A percentile compares a stretch with the other conserved stretches of the same genome.
Evolutionary conservation across 1,140 invertebrate genomes (phyloP).

Genomic region (Akabosia matsudoensis): DNA sequence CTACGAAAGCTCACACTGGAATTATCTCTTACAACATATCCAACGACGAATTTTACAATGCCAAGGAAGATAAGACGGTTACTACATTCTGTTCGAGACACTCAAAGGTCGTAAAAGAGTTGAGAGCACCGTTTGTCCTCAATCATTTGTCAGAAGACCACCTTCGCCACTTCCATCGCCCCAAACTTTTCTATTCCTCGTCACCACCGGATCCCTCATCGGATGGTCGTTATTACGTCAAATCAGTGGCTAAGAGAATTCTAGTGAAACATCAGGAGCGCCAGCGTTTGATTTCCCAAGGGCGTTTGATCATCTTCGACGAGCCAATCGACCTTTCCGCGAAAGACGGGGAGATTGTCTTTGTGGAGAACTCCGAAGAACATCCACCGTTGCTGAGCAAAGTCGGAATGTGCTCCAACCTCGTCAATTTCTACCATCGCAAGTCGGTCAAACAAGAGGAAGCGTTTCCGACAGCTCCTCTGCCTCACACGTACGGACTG

Average conservation of each 20-base stretch:
- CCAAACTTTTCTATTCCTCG: conserved; percentile 77
- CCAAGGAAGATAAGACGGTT: conserved; percentile 62
- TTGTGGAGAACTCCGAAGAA: conserved; percentile 65
- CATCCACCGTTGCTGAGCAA: conserved; percentile 62
- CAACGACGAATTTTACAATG: conserved; percentile 94
- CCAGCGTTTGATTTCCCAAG: neutral
- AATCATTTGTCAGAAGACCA: conserved; percentile 80
- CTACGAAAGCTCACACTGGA: too few species aligned
- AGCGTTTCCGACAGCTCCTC: conserved; percentile 42
- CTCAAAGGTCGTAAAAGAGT: conserved; percentile 91
- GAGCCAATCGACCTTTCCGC: conserved; percentile 62
- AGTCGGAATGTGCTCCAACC: conserved; percentile 66
- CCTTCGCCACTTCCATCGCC: conserved; percentile 88
- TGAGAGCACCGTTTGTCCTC: conserved; percentile 91
- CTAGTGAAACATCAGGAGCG: neutral
- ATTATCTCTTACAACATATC: conserved; percentile 94
- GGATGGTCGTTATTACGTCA: conserved; percentile 53
- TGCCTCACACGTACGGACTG: conserved; percentile 62
- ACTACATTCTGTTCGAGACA: conserved; percentile 63
- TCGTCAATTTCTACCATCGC: conserved; percentile 66
- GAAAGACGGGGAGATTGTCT: conserved; percentile 62
- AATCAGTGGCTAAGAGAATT: neutral
- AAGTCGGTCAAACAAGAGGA: conserved; percentile 55
- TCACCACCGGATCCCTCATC: conserved; percentile 63
- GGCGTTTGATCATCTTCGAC: conserved; percentile 82